Evolutionary conservation across 2,113 vertebrate genomes (phyloP).

Genomic region (Sylvia atricapilla): DNA sequence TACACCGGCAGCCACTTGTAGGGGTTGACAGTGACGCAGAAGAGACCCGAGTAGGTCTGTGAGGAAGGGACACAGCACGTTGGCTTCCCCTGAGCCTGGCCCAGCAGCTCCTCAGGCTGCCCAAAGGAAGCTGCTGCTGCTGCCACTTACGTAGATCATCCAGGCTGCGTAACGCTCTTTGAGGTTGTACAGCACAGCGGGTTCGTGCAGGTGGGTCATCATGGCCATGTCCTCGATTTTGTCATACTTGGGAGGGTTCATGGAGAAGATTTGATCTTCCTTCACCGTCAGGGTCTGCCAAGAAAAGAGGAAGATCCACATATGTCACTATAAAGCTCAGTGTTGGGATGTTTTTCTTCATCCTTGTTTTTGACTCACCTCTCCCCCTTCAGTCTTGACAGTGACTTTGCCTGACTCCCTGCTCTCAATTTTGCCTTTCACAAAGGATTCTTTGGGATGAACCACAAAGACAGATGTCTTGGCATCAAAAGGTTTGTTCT

Average conservation of each 20-base stretch:
- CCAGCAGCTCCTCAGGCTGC: background rate
- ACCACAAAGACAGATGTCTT: conserved; percentile 70
- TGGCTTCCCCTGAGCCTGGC: conserved; percentile 15
- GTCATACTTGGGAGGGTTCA: conserved; percentile 81
- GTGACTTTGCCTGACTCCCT: conserved; percentile 31
- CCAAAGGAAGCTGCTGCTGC: background rate
- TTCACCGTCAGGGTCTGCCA: background rate
- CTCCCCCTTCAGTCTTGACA: conserved; percentile 27
- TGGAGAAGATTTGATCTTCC: background rate
- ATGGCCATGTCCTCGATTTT: conserved; percentile 91
- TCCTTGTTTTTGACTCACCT: conserved; percentile 65
- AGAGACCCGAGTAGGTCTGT: conserved; percentile 38
- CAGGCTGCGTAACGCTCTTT: background rate
- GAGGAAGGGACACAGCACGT: background rate
- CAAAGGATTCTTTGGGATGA: conserved; percentile 76
- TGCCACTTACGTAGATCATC: no score
- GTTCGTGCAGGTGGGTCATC: conserved; percentile 88
- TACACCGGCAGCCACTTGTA: conserved; percentile 86
- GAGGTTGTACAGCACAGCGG: conserved; percentile 57
- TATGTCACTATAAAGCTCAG: background rate
- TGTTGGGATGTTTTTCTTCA: background rate
- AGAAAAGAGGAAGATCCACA: no score
- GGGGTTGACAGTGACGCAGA: conserved; percentile 73
- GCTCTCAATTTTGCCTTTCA: conserved; percentile 70
- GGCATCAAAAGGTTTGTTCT: conserved; percentile 81